Evolutionary conservation across 53 echinoderm and acorn worm genomes (phyloP).

Genomic region (Hippasteria phrygiana): DNA sequence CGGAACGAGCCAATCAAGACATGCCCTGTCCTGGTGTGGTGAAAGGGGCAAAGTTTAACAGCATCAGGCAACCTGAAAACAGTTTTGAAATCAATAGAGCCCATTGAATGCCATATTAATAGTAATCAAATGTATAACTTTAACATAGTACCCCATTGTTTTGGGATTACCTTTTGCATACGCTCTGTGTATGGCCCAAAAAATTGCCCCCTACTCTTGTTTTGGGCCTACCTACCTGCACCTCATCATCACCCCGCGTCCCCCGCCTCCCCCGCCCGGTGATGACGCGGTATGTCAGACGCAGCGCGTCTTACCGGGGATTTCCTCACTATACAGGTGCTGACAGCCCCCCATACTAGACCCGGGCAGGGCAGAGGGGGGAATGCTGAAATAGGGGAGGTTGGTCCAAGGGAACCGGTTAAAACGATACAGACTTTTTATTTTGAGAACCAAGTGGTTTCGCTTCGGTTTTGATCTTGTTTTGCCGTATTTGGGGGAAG

Average conservation of each 20-base stretch:
- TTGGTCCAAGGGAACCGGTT: neutral
- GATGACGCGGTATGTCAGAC: conserved; percentile 52
- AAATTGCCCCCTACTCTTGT: neutral
- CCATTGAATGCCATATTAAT: too few species aligned
- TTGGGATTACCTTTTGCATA: too few species aligned
- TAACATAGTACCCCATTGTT: too few species aligned
- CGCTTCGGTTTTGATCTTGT: conserved; percentile 7
- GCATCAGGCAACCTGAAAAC: too few species aligned
- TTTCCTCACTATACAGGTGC: conserved; percentile 36
- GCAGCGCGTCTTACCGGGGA: conserved; percentile 44
- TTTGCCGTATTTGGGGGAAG: too few species aligned
- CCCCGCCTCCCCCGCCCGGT: conserved; percentile 11
- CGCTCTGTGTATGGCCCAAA: too few species aligned
- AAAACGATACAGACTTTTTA: conserved; percentile 16
- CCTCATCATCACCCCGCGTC: conserved; percentile 3
- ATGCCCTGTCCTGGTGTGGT: too few species aligned
- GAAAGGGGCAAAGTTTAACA: too few species aligned
- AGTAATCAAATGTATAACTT: too few species aligned
- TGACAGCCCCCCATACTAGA: conserved; percentile 23
- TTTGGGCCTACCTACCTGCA: conserved; percentile 2
- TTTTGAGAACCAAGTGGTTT: conserved; percentile 39
- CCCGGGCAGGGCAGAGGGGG: neutral
- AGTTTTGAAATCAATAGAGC: too few species aligned
- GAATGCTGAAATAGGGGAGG: neutral
- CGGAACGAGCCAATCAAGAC: too few species aligned